Conservation (phyloP, 2,888 invertebrate genomes). For the Odontothrips loti region DNA sequence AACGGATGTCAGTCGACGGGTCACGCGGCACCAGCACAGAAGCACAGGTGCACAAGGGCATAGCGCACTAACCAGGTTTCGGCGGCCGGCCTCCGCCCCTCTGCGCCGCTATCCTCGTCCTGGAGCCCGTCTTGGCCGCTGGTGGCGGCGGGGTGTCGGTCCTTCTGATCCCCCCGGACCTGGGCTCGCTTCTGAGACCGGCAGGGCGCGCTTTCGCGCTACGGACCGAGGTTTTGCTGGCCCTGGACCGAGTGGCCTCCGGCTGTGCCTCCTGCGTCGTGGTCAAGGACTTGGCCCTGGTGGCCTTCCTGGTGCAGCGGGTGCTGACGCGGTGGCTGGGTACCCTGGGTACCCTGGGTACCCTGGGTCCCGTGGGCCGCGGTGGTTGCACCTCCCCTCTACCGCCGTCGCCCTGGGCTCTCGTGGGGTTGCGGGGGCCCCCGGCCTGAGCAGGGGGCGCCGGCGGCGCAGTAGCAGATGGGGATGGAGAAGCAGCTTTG, state of each 20-base stretch:
- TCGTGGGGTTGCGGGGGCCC: not conserved
- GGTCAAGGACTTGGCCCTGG: not conserved
- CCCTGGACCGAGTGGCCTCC: not conserved
- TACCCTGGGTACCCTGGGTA: not conserved
- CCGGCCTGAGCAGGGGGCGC: not conserved
- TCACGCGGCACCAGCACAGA: too few relatives aligned
- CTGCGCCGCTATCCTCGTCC: too few relatives aligned
- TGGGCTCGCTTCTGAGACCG: too few relatives aligned
- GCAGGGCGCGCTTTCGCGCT: not conserved
- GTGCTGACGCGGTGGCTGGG: constrained; percentile 5
- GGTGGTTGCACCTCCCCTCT: not conserved
- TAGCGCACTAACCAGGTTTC: too few relatives aligned
- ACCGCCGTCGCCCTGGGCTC: not conserved
- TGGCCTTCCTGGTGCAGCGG: not conserved
- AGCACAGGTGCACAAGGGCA: too few relatives aligned
- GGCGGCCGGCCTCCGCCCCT: too few relatives aligned
- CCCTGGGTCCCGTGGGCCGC: not conserved
- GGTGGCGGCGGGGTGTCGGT: too few relatives aligned
- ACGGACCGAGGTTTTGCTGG: not conserved
- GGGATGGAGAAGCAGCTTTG: not conserved
- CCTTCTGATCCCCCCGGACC: too few relatives aligned
- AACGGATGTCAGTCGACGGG: too few relatives aligned
- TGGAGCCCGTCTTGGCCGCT: not conserved
- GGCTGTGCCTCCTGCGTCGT: not conserved
- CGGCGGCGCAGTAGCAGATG: not conserved